These are phyloP conservation scores for Lepidochitona cinerea DNA, from an alignment of 2,888 invertebrate species.

Conservation along the genomic window DNA sequence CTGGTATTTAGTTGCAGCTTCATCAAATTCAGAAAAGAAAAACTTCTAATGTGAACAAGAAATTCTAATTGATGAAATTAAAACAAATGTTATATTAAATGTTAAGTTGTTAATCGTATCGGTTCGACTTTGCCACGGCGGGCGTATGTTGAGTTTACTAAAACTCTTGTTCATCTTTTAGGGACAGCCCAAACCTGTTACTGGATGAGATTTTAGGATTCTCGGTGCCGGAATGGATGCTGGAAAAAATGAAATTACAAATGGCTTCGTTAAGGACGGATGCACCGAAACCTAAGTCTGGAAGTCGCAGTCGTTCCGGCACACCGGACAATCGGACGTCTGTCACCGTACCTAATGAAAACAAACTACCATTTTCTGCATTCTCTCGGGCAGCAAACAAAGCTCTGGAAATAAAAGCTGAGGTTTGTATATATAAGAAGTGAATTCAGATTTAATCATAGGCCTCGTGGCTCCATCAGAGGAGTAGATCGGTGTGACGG, in stretches of 20 bases:
- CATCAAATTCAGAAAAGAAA: too few relatives aligned
- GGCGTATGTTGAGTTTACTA: too few relatives aligned
- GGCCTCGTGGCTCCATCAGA: too few relatives aligned
- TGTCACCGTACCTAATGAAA: neutral
- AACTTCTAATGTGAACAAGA: too few relatives aligned
- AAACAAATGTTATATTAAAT: too few relatives aligned
- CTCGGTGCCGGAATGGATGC: conserved; percentile 82
- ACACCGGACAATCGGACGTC: conserved; percentile 37
- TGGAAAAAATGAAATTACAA: conserved; percentile 81
- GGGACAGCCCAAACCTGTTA: conserved; percentile 54
- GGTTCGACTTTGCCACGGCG: too few relatives aligned
- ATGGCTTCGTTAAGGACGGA: conserved; percentile 73
- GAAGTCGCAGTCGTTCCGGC: conserved; percentile 44
- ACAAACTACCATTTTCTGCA: conserved; percentile 30
- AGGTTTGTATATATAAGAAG: too few relatives aligned
- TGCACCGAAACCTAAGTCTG: conserved; percentile 32
- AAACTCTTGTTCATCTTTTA: conserved; percentile 25
- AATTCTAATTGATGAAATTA: too few relatives aligned
- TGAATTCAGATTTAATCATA: too few relatives aligned
- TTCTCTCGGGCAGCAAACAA: conserved; percentile 16
- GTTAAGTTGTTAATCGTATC: neutral
- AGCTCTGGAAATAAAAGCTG: too few relatives aligned
- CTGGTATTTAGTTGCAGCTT: too few relatives aligned
- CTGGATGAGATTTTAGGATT: conserved; percentile 81
- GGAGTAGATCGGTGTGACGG: too few relatives aligned